Evolutionary conservation across 2,113 vertebrate genomes (phyloP), one percentile per base, ranked within the genome.

Genomic region (Trogon melanurus): DNA sequence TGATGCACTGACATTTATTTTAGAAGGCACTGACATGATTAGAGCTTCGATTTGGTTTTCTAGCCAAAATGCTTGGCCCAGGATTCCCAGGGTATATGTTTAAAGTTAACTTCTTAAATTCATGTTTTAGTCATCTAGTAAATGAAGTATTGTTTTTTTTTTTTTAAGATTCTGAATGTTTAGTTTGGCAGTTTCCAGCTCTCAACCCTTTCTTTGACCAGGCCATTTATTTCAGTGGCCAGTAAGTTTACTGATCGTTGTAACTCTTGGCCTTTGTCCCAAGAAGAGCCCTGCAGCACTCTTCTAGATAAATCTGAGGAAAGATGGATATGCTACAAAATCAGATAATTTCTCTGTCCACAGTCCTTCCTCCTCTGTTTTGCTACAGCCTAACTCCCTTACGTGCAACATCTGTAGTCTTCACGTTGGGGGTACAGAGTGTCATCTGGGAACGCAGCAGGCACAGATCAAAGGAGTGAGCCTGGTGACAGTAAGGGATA

Each of bases 1-100:
- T 5, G 3, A 74, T 88, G 73, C 36, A 83, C 79, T 91, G 85
- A 64, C 90, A 74, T 79, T 79, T 80, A 79, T 95, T 90, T 95
- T 67, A 58, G 66, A 60, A 96, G 60, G 57, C 53, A 66, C 22
- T 74, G 88, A 64, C 26, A 41, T 53, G 60, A 92, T 90, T 92
- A 80, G 32, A 88, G 10, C 38, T 90, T 86, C 3, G 1, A 83
- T 93, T 92, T 53, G 10, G 64, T 94, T 91, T 96, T 88, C 75
- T 30, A 84, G 64, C 38, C 65, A 45, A n/a, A 32, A 27, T 36
- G 16, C 29, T 58, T 81, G 47, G 38, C 48, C 67, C 36, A 83
- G 60, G 18, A 79, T 51, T 94, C 75, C 67, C 38, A 86, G 44
- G 51, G 88, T 25, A 25, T 57, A 29, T 32, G 16, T 78, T 56